These are phyloP conservation scores for Andrena bucephala DNA, from an alignment of 2,888 invertebrate species.

Conservation along the genomic window DNA sequence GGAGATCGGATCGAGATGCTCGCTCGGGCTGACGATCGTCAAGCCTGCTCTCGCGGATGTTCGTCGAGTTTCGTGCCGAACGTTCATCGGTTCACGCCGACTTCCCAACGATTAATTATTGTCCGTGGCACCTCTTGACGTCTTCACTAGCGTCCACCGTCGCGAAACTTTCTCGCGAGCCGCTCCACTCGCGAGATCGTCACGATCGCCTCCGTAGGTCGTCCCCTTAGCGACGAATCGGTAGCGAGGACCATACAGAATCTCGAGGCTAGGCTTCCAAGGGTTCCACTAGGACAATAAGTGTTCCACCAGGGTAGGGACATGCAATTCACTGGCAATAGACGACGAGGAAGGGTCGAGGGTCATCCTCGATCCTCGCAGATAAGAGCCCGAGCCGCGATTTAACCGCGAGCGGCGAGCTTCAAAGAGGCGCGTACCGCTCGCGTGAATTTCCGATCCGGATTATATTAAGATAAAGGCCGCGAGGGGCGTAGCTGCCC, in stretches of 20 bases:
- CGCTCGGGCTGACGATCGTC: conserved; percentile 48
- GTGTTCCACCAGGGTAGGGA: conserved; percentile 66
- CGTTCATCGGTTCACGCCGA: conserved; percentile 54
- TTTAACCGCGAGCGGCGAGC: conserved; percentile 80
- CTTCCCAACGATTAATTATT: conserved; percentile 65
- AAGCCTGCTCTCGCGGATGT: conserved; percentile 35
- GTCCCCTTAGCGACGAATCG: background rate
- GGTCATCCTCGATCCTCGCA: conserved; percentile 76
- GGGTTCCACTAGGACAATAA: conserved; percentile 61
- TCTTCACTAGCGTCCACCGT: conserved; percentile 22
- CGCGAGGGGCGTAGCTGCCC: conserved; percentile 70
- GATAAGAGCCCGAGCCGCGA: conserved; percentile 78
- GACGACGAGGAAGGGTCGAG: conserved; percentile 76
- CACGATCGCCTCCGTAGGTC: background rate
- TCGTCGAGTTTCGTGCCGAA: conserved; percentile 59
- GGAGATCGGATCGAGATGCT: conserved; percentile 61
- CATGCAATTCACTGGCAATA: conserved; percentile 80
- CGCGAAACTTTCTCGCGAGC: conserved; percentile 14
- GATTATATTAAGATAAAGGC: conserved; percentile 83
- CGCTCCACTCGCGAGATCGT: background rate
- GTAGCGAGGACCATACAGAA: no score
- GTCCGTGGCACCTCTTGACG: conserved; percentile 22
- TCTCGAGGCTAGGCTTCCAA: background rate
- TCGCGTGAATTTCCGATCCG: conserved; percentile 80
- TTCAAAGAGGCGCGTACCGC: conserved; percentile 71